Percentiles rank a stretch among this genome's conserved stretches.
Conservation (phyloP, 2,888 invertebrate genomes). For the Agrypnus murinus region DNA sequence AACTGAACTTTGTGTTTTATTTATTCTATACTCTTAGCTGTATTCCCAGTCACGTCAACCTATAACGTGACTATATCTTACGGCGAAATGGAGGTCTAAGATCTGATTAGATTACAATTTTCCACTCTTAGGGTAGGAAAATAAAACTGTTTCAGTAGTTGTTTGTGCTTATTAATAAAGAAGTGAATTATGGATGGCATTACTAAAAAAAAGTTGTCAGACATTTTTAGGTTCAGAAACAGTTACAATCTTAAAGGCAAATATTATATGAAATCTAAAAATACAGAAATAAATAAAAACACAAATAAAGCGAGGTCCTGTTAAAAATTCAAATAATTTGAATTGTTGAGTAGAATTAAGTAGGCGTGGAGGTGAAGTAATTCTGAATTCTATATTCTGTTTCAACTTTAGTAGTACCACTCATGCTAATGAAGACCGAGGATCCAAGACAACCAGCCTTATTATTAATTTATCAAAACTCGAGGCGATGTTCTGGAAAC, state of each 20-base stretch:
- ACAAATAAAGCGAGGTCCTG: slow-evolving; percentile 6
- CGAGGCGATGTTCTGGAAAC: slow-evolving; percentile 51
- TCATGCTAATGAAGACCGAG: slow-evolving; percentile 50
- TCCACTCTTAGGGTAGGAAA: too few species aligned
- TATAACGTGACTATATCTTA: too few species aligned
- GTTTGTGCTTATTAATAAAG: too few species aligned
- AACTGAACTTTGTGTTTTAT: too few species aligned
- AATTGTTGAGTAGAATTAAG: slow-evolving; percentile 42
- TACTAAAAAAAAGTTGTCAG: too few species aligned
- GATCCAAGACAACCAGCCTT: slow-evolving; percentile 49
- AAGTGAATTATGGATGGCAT: too few species aligned
- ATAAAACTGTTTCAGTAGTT: too few species aligned
- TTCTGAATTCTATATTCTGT: slow-evolving; percentile 49
- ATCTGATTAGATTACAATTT: too few species aligned
- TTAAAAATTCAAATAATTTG: slow-evolving; percentile 42
- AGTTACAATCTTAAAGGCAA: background rate
- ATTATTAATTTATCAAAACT: slow-evolving; percentile 53
- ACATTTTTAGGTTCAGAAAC: too few species aligned
- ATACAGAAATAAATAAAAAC: background rate
- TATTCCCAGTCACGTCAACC: too few species aligned
- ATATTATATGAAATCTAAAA: background rate
- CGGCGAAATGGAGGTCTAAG: too few species aligned
- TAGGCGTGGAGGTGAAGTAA: slow-evolving; percentile 32
- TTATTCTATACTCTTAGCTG: too few species aligned
- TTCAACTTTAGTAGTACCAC: slow-evolving; percentile 43